phyloP scores from a whole-genome alignment of 2,113 vertebrate genomes.

The Helogale parvula region DNA sequence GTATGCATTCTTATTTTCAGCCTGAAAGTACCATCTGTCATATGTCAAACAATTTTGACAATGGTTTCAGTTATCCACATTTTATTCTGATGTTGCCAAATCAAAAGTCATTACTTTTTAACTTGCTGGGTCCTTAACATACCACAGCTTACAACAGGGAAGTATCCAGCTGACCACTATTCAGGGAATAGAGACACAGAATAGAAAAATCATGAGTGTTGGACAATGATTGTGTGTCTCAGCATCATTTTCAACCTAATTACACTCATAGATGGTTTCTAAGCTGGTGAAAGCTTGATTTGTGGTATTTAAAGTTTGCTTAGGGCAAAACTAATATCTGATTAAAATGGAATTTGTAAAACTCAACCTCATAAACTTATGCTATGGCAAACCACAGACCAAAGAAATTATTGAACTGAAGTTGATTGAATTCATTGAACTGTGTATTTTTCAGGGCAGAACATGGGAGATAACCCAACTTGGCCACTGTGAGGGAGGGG shows the following conservation, averaged over 20 bases:
- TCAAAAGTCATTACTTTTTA: conserved; percentile 43
- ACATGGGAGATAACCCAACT: background rate
- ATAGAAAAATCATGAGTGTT: conserved; percentile 11
- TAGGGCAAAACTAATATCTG: conserved; percentile 34
- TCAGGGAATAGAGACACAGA: background rate
- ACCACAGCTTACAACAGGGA: background rate
- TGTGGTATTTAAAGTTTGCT: conserved; percentile 14
- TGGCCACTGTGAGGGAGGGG: background rate
- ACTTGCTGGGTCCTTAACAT: background rate
- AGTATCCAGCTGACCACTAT: background rate
- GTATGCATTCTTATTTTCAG: background rate
- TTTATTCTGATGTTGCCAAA: background rate
- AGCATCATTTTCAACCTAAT: conserved; percentile 54
- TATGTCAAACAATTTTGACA: background rate
- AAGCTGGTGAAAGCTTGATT: conserved; percentile 62
- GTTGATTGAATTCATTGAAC: too few relatives aligned
- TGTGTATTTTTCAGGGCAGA: background rate
- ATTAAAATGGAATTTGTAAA: conserved; percentile 68
- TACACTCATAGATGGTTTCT: conserved; percentile 33
- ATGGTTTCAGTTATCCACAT: background rate
- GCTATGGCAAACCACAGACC: conserved; percentile 48
- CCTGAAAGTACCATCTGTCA: background rate
- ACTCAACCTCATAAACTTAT: conserved; percentile 38
- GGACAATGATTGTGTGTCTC: background rate
- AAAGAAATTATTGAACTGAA: conserved; percentile 38